Base-by-base conservation (phyloP, 2,797 vertebrate genomes). In the Sebastes nivosus region DNA sequence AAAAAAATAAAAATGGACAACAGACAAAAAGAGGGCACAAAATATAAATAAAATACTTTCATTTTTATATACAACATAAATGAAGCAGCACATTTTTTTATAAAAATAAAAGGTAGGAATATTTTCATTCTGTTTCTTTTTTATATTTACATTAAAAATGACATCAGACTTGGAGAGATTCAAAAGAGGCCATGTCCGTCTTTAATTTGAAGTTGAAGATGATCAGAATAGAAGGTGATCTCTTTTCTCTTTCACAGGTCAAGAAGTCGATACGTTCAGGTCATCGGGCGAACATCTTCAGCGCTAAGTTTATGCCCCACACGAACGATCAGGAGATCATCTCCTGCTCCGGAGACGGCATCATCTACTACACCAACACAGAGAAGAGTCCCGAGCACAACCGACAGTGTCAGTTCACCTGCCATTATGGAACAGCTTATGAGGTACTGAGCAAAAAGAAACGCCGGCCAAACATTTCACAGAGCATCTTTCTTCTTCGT, bases 271-370 rank as follows among this genome's bases (percentile, higher is more conserved):
- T 99, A 93, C 97, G 97, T 78, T 99, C 98, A 72, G 98, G 98
- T 87, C 98, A 99, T 80, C 96, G 98, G 86, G 98, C 98, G 72
- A 99, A 99, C 85, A 99, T 99, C 94, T 99, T 99, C 95, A 99
- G 98, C 70, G 98, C 98, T n/a, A 99, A 99, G 90, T 99, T 99
- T 92, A 96, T 99, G 92, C 98, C 98, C 0, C 97, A 98, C 91
- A 99, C 98, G 61, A 98, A 96, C 81, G 97, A 99, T 89, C 98
- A 97, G 86, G 98, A 99, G 94, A 99, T 99, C 87, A 93, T 99
- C 79, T 99, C 98, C 72, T 99, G 98, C 92, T 99, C 98, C 1
- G 98, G 98, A 79, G 98, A 99, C 6, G 98, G 98, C 86, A 97
- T 99, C 22, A 99, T 99, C 94, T 99, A 96, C 95, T 99, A 97